phyloP scores from a whole-genome alignment of 1,140 invertebrate genomes.

The Microplitis mediator region DNA sequence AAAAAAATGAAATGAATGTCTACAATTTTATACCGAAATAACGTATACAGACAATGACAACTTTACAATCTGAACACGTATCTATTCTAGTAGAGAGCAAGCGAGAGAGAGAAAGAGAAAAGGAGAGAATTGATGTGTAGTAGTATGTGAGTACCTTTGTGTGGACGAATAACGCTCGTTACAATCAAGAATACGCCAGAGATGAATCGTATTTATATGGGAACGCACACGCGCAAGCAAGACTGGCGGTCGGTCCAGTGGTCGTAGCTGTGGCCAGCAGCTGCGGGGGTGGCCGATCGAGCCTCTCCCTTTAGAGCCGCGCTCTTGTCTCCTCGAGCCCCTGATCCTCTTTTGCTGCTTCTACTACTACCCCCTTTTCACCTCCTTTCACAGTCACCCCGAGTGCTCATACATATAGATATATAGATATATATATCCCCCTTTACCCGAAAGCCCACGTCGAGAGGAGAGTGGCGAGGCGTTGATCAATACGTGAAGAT shows the following conservation, averaged over 20 bases:
- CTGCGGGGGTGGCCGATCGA: constrained; percentile 55
- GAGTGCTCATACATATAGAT: background rate
- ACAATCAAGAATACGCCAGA: constrained; percentile 28
- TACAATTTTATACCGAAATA: background rate
- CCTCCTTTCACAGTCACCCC: no score
- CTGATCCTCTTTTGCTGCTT: background rate
- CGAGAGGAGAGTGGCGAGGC: constrained; percentile 57
- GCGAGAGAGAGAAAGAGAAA: background rate
- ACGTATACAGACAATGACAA: background rate
- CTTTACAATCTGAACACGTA: constrained; percentile 30
- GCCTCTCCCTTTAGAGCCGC: constrained; percentile 13
- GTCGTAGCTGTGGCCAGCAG: constrained; percentile 60
- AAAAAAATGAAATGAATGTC: constrained; percentile 1
- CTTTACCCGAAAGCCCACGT: no score
- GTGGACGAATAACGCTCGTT: constrained; percentile 27
- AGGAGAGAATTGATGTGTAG: constrained; percentile 23
- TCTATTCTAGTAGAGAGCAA: constrained; percentile 7
- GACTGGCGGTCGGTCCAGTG: constrained; percentile 60
- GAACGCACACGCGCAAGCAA: constrained; percentile 27
- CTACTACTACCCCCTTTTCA: no score
- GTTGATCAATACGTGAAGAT: constrained; percentile 65
- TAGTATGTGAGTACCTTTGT: constrained; percentile 36
- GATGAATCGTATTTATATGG: constrained; percentile 36
- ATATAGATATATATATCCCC: background rate
- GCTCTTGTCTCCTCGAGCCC: background rate